Conservation (phyloP, 2,888 invertebrate genomes). For the Drosophila stalkeri region DNA sequence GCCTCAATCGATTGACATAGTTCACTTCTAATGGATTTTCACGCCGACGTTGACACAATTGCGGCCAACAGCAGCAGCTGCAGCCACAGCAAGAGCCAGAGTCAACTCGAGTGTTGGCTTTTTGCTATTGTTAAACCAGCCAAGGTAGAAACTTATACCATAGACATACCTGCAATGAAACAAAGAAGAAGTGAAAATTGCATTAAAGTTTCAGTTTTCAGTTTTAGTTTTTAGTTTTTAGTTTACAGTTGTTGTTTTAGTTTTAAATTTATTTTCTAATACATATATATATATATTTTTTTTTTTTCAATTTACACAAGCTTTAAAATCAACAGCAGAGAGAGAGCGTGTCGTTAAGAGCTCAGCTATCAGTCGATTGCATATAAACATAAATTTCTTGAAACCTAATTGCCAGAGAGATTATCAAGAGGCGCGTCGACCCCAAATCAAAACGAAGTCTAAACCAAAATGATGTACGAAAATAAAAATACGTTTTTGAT, state of each 20-base stretch:
- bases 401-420: slow-evolving; percentile 65
- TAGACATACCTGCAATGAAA: slow-evolving; percentile 68
- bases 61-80: slow-evolving; percentile 45
- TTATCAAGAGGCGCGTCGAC: slow-evolving; percentile 56
- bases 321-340: neutral
- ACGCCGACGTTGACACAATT: slow-evolving; percentile 76
- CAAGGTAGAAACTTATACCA: slow-evolving; percentile 27
- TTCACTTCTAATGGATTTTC: slow-evolving; percentile 80
- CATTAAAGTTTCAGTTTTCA: slow-evolving; percentile 65
- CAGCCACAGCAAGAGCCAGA: slow-evolving; percentile 14
- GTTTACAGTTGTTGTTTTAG: neutral
- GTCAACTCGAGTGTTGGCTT: slow-evolving; percentile 50
- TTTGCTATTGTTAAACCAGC: slow-evolving; percentile 37
- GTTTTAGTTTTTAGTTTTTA: neutral
- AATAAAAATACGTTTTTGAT: slow-evolving; percentile 64
- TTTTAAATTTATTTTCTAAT: slow-evolving; percentile 14
- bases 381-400: slow-evolving; percentile 56
- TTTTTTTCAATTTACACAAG: slow-evolving; percentile 25
- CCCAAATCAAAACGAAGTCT: slow-evolving; percentile 45
- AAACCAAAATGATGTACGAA: slow-evolving; percentile 47
- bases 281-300: too few species aligned
- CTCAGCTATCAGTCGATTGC: slow-evolving; percentile 35
- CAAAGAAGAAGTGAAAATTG: slow-evolving; percentile 58
- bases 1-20: slow-evolving; percentile 77
- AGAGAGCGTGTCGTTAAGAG: slow-evolving; percentile 10